These are phyloP conservation scores for Drosophila seclusa DNA, from an alignment of 2,888 invertebrate genomes.

Conservation along the genomic window DNA sequence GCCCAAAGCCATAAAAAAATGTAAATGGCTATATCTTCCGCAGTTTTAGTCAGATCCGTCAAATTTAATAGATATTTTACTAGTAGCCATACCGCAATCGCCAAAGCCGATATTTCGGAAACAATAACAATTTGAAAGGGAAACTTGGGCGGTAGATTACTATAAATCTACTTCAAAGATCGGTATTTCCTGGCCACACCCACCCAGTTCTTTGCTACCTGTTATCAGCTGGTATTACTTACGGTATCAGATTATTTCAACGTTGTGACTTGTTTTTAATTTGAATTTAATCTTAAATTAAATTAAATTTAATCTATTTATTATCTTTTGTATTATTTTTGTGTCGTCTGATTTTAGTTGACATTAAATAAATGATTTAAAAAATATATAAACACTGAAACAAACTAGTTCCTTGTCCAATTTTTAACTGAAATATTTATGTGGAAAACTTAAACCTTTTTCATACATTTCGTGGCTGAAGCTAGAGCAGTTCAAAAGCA, in stretches of 20 bases:
- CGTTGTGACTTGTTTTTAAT: not conserved
- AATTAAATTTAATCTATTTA: not conserved
- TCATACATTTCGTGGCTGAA: not conserved
- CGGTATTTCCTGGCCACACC: not conserved
- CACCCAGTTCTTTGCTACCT: not conserved
- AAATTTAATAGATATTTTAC: no score
- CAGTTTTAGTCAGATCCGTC: no score
- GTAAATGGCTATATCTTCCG: no score
- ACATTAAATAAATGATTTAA: not conserved
- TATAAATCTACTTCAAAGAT: not conserved
- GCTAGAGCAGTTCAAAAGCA: not conserved
- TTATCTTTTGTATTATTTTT: not conserved
- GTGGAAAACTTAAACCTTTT: not conserved
- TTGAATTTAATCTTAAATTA: not conserved
- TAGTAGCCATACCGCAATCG: no score
- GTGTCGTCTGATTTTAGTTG: not conserved
- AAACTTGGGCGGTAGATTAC: not conserved
- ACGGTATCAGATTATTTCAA: not conserved
- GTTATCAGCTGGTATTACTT: not conserved
- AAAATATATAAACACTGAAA: not conserved
- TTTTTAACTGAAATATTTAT: not conserved
- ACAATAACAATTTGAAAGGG: no score
- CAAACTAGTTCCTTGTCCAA: not conserved
- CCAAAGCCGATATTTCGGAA: no score
- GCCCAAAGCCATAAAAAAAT: no score